Evolutionary conservation across 2,797 vertebrate species (phyloP).

Genomic region (Falco biarmicus): DNA sequence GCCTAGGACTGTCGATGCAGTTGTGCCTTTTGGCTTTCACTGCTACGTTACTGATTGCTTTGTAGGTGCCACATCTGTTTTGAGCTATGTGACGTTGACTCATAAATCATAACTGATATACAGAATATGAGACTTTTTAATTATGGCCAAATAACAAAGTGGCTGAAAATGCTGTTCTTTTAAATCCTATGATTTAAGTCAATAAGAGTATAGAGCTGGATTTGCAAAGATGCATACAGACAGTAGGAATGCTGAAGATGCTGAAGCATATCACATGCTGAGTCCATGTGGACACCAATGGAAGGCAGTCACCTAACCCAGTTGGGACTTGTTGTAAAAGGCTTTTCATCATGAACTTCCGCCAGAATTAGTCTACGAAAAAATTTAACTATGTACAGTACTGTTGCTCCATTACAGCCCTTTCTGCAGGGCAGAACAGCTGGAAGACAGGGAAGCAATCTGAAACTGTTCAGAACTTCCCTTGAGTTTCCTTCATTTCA

Average conservation of each 20-base stretch:
- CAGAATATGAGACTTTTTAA: not conserved
- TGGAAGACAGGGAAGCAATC: not conserved
- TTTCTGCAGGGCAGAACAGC: not conserved
- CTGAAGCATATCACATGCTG: not conserved
- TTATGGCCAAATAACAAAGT: conserved; percentile 1
- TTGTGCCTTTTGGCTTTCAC: not conserved
- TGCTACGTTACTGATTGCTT: not conserved
- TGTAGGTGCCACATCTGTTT: not conserved
- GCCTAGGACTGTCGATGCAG: not conserved
- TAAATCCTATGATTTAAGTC: not conserved
- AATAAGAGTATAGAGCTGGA: not conserved
- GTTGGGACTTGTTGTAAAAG: not conserved
- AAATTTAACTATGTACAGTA: not conserved
- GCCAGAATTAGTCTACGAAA: not conserved
- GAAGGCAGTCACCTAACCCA: not conserved
- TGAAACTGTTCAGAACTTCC: not conserved
- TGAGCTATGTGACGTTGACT: not conserved
- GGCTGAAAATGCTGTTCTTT: not conserved
- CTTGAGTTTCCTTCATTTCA: not conserved
- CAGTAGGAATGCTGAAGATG: not conserved
- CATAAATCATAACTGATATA: not conserved
- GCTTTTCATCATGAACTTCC: not conserved
- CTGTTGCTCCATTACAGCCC: not conserved
- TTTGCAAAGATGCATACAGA: not conserved
- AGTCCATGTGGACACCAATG: fast-evolving